phyloP scores from a whole-genome alignment of 2,113 vertebrate genomes.

The Callipepla californica region DNA sequence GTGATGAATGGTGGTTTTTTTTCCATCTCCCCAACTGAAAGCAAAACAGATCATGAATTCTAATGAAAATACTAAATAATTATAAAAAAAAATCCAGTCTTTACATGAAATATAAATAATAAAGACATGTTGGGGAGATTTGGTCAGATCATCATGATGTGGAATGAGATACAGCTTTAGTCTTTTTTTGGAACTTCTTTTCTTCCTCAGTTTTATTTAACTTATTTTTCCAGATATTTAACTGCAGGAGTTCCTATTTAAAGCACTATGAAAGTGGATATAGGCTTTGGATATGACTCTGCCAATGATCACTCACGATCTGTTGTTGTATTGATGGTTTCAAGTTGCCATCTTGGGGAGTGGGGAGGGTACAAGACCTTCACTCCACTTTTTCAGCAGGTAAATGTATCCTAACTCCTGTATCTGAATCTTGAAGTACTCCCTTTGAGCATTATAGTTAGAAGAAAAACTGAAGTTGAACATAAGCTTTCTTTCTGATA shows the following conservation, averaged over 20 bases:
- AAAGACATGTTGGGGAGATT: not conserved
- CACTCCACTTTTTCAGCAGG: not conserved
- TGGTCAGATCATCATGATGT: not conserved
- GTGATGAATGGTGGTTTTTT: not conserved
- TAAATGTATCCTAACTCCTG: not conserved
- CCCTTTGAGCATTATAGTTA: not conserved
- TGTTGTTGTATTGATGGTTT: not conserved
- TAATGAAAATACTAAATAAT: not conserved
- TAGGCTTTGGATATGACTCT: not conserved
- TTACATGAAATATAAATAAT: not conserved
- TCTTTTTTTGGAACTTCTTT: not conserved
- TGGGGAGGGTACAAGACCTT: not conserved
- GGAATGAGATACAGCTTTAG: not conserved
- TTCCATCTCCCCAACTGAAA: not conserved
- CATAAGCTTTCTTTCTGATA: not conserved
- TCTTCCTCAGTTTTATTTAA: not conserved
- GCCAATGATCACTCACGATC: accelerated
- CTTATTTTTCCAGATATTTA: not conserved
- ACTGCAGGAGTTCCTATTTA: not conserved
- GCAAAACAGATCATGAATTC: not conserved
- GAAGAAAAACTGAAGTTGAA: not conserved
- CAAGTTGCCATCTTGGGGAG: not conserved
- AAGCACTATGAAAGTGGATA: not conserved
- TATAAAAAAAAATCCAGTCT: not conserved
- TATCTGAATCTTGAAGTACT: not conserved